Evolutionary conservation across 2,113 vertebrate genomes (phyloP).

Genomic region (Barbus barbus): DNA sequence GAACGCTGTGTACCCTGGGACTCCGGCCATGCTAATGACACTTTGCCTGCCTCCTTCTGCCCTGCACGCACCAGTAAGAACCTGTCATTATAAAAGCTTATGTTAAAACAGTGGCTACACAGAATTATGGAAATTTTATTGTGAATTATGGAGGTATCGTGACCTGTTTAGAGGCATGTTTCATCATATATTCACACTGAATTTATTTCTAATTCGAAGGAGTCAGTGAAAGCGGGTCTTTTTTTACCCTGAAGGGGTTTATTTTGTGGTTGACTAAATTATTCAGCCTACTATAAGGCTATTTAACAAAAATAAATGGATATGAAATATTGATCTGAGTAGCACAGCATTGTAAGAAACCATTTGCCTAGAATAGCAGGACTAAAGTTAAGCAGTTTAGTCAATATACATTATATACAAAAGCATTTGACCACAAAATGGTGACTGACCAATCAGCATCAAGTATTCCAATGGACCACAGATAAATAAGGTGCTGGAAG

Average conservation of each 20-base stretch:
- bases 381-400: too few species aligned
- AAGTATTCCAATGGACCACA: too few species aligned
- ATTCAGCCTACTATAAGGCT: neutral
- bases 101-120: neutral
- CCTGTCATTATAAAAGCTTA: neutral
- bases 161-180: neutral
- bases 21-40: constrained; percentile 74
- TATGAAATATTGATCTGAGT: too few species aligned
- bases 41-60: constrained; percentile 79
- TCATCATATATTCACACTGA: neutral
- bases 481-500: too few species aligned
- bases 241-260: neutral
- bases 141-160: neutral
- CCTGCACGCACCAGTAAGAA: constrained; percentile 60
- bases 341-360: too few species aligned
- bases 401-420: too few species aligned
- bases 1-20: constrained; percentile 88
- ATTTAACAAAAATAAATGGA: too few species aligned
- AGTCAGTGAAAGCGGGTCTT: neutral
- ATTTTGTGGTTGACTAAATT: neutral
- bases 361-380: too few species aligned
- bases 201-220: neutral
- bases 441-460: too few species aligned
- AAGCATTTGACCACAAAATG: too few species aligned
- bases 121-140: neutral